Evolutionary conservation across 53 echinoderm and acorn worm genomes (phyloP).

Genomic region (Arbacia lixula): DNA sequence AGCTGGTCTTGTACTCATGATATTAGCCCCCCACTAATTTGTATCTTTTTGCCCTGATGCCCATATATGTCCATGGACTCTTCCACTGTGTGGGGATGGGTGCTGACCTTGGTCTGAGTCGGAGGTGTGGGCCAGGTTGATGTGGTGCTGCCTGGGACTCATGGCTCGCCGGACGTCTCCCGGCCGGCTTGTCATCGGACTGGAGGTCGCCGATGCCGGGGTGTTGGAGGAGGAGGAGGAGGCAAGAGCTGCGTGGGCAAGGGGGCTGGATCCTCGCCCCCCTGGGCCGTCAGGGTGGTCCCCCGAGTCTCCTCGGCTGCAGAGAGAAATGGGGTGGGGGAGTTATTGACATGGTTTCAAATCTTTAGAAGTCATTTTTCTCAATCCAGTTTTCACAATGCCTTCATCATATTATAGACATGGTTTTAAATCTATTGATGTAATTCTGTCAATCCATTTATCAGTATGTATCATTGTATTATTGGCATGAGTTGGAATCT

Average conservation of each 20-base stretch:
- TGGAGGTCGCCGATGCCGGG: conserved; percentile 5
- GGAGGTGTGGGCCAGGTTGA: conserved; percentile 56
- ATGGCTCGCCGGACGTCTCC: conserved; percentile 48
- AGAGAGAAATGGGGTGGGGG: background rate
- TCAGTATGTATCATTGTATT: no score
- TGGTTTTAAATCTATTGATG: no score
- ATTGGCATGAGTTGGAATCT: no score
- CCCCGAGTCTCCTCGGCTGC: background rate
- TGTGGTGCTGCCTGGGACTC: conserved; percentile 56
- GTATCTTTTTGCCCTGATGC: no score
- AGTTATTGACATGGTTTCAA: background rate
- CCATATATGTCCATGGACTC: no score
- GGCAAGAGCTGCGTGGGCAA: conserved; percentile 30
- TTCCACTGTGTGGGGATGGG: background rate
- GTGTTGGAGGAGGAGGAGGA: conserved; percentile 34
- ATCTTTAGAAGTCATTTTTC: no score
- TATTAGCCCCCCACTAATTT: no score
- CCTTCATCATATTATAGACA: no score
- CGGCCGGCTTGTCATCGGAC: conserved; percentile 35
- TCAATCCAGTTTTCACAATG: no score
- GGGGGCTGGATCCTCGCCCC: conserved; percentile 52
- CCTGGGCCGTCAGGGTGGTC: conserved; percentile 12
- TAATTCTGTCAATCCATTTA: no score
- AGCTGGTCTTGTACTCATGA: no score
- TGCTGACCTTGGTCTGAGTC: conserved; percentile 90